phyloP scores from a whole-genome alignment of 2,888 invertebrate genomes.

The Drosophila formosana region DNA sequence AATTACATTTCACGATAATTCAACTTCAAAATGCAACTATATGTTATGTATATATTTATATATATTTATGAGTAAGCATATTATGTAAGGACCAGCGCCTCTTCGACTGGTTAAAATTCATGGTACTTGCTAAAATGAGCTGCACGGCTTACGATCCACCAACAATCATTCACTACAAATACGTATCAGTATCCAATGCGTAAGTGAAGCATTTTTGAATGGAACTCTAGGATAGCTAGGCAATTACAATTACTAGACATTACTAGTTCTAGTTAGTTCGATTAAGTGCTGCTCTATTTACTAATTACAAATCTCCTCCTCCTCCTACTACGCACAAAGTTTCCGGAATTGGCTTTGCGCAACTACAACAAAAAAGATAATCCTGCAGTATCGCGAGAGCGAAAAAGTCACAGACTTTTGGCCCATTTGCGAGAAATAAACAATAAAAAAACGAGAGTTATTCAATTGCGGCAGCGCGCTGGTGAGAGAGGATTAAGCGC shows the following conservation, averaged over 20 bases:
- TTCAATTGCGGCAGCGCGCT: constrained; percentile 19
- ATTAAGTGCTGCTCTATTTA: constrained; percentile 67
- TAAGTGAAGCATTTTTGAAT: constrained; percentile 21
- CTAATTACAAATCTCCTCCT: constrained; percentile 66
- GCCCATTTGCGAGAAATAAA: constrained; percentile 6
- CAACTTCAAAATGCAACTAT: constrained; percentile 76
- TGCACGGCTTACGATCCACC: constrained; percentile 10
- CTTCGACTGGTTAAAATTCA: constrained; percentile 38
- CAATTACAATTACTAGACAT: constrained; percentile 2
- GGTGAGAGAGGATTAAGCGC: constrained; percentile 20
- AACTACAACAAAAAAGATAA: constrained; percentile 29
- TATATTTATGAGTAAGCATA: constrained; percentile 35
- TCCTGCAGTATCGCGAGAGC: constrained; percentile 1
- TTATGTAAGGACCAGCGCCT: constrained; percentile 51
- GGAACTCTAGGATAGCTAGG: constrained; percentile 12
- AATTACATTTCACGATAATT: constrained; percentile 70
- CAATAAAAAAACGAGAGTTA: constrained; percentile 28
- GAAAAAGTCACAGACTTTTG: constrained; percentile 59
- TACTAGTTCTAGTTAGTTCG: constrained; percentile 45
- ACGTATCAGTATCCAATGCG: constrained; percentile 4
- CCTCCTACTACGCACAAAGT: constrained; percentile 18
- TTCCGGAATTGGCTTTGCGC: constrained; percentile 6
- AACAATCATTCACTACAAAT: constrained; percentile 29
- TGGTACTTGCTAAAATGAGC: constrained; percentile 45
- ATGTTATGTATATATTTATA: constrained; percentile 1